Base-by-base conservation (phyloP, 2,797 vertebrate genomes). In the Liparis tanakae region DNA sequence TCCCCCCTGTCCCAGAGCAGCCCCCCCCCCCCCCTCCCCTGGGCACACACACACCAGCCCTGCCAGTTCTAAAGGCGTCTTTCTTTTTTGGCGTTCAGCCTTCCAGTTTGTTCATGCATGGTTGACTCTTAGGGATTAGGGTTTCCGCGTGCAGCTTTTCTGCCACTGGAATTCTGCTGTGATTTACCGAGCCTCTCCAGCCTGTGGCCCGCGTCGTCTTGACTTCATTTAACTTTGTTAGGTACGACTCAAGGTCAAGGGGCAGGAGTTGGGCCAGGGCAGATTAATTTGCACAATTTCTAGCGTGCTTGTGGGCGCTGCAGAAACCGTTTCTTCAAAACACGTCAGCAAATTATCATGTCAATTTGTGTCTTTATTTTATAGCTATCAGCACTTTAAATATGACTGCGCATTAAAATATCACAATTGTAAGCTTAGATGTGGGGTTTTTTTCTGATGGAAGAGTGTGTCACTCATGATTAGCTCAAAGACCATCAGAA, bases 81-180 rank as follows among this genome's bases (percentile, higher is more conserved):
- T 12, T 13, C 46, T 75, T 72, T 67, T 83, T 61, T 70, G 41
- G 48, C 61, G 41, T 51, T 48, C 30, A 53, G 55, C 56, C 72
- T 48, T 70, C 20, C 55, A 58, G 48, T 81, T 83, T 83, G 50
- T 70, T 69, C 51, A 71, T 69, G 69, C 44, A 53, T 58, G 53
- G 76, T 70, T 72, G 60, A 82, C 63, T 81, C 48, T 72, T 33
- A 55, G 63, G 77, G 74, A 76, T 85, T 74, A 67, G 63, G 67
- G 55, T 22, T 83, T 76, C 72, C 36, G 59, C 73, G 81, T 67
- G 54, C 51, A 50, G 62, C 57, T 69, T 67, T 75, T 43, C 56
- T 58, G 37, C 33, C 54, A 70, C 73, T 73, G 48, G 70, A 78
- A 82, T 79, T 69, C 67, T 56, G 74, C 58, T 53, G 69, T 61